These are phyloP conservation scores for Tichodroma muraria DNA, from an alignment of 2,113 vertebrate species.

Conservation along the genomic window DNA sequence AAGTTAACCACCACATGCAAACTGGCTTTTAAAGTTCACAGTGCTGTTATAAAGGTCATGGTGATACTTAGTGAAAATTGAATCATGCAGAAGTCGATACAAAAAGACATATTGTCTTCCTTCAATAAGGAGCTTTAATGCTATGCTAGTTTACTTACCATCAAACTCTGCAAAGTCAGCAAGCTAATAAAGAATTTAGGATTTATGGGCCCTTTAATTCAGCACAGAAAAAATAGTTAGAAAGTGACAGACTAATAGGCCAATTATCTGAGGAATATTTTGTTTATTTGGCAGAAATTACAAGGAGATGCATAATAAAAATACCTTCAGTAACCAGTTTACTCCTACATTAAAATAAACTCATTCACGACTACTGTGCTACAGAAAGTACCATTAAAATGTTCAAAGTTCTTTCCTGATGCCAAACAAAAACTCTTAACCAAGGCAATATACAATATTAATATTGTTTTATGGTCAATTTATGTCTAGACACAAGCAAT, in stretches of 20 bases:
- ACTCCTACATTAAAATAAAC: conserved; percentile 33
- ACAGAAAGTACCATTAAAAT: conserved; percentile 44
- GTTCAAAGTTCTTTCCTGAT: conserved; percentile 30
- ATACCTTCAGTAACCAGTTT: conserved; percentile 22
- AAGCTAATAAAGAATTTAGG: conserved; percentile 45
- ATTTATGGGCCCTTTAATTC: conserved; percentile 44
- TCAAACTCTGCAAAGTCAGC: conserved; percentile 62
- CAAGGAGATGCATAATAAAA: conserved; percentile 22
- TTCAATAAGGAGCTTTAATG: conserved; percentile 61
- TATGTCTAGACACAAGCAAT: conserved; percentile 21
- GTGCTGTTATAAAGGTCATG: conserved; percentile 55
- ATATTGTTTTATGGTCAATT: conserved; percentile 40
- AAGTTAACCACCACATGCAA: conserved; percentile 65
- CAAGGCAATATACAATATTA: conserved; percentile 33
- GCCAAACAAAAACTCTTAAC: conserved; percentile 42
- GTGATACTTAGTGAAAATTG: conserved; percentile 67
- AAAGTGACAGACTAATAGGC: conserved; percentile 21
- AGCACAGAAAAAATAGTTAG: background rate
- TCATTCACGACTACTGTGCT: conserved; percentile 22
- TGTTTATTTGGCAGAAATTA: conserved; percentile 48
- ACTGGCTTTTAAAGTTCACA: conserved; percentile 68
- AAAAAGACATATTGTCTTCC: conserved; percentile 64
- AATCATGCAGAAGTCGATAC: conserved; percentile 69
- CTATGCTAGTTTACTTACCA: conserved; percentile 59
- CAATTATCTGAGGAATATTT: conserved; percentile 40